Evolutionary conservation across 2,888 invertebrate species (phyloP).

Genomic region (Phragmatobia fuliginosa): DNA sequence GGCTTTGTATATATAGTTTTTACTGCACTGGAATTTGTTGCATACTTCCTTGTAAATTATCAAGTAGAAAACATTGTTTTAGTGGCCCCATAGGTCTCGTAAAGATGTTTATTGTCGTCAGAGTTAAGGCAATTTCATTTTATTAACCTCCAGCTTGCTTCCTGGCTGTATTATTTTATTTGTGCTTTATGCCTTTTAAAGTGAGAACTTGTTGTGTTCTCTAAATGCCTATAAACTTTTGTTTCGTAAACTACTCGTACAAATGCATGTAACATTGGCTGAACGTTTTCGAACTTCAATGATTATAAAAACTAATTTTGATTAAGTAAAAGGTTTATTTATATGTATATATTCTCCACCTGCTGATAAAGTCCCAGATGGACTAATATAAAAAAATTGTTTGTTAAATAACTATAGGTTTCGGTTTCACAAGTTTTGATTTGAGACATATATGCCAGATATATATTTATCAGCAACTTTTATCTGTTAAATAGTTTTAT

Average conservation of each 20-base stretch:
- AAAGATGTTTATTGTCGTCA: constrained; percentile 74
- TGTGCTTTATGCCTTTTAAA: constrained; percentile 45
- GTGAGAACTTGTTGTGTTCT: constrained; percentile 40
- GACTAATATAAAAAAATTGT: too few species aligned
- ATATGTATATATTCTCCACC: too few species aligned
- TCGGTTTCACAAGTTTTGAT: too few species aligned
- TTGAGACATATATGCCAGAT: too few species aligned
- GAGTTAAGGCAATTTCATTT: constrained; percentile 67
- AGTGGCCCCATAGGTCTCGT: constrained; percentile 55
- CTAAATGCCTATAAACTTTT: constrained; percentile 25
- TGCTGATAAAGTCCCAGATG: neutral
- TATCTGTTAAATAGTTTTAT: too few species aligned
- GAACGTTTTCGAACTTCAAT: neutral
- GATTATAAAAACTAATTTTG: neutral
- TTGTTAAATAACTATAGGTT: too few species aligned
- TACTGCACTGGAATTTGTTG: too few species aligned
- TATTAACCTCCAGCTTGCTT: constrained; percentile 64
- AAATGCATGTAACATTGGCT: constrained; percentile 1
- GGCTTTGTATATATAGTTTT: too few species aligned
- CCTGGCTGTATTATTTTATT: constrained; percentile 59
- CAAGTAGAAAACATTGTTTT: constrained; percentile 24
- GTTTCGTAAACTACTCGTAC: constrained; percentile 34
- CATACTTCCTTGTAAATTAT: too few species aligned
- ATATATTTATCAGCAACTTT: too few species aligned
- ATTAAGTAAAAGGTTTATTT: neutral